These are phyloP conservation scores for Lagria hirta DNA, from an alignment of 2,888 invertebrate genomes.

Conservation along the genomic window DNA sequence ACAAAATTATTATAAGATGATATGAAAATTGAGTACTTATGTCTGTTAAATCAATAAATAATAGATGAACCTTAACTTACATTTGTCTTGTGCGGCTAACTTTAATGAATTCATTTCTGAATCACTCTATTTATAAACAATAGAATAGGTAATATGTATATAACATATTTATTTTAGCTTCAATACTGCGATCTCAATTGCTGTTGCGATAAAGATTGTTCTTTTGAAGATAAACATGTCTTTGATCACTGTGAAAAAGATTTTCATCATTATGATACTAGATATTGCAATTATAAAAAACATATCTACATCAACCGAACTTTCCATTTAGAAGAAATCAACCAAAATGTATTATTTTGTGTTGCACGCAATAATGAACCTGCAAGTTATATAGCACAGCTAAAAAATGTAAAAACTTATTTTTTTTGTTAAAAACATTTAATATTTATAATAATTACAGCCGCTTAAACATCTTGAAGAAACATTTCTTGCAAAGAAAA, in stretches of 20 bases:
- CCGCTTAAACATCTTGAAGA: constrained; percentile 30
- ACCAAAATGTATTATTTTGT: constrained; percentile 60
- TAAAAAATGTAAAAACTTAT: constrained; percentile 41
- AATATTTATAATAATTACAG: constrained; percentile 34
- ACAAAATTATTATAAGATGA: constrained; percentile 2
- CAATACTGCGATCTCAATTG: constrained; percentile 78
- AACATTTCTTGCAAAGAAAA: constrained; percentile 28
- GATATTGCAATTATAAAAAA: constrained; percentile 59
- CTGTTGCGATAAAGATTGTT: constrained; percentile 80
- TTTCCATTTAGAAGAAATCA: constrained; percentile 46
- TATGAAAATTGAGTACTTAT: constrained; percentile 2
- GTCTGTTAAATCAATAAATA: no score
- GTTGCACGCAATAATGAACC: constrained; percentile 62
- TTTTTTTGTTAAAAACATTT: constrained; percentile 17
- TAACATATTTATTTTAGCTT: constrained; percentile 51
- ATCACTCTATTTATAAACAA: no score
- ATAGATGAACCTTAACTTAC: no score
- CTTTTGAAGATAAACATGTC: constrained; percentile 58
- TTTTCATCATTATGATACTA: constrained; percentile 49
- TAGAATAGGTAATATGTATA: neutral
- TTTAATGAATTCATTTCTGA: no score
- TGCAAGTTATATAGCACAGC: constrained; percentile 45
- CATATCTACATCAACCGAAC: constrained; percentile 60
- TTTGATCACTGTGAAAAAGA: constrained; percentile 63
- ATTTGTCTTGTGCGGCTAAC: no score